Percentiles rank a stretch among this genome's conserved stretches.
Evolutionary conservation across 2,888 invertebrate species (phyloP).

Genomic region (Julus scanicus): DNA sequence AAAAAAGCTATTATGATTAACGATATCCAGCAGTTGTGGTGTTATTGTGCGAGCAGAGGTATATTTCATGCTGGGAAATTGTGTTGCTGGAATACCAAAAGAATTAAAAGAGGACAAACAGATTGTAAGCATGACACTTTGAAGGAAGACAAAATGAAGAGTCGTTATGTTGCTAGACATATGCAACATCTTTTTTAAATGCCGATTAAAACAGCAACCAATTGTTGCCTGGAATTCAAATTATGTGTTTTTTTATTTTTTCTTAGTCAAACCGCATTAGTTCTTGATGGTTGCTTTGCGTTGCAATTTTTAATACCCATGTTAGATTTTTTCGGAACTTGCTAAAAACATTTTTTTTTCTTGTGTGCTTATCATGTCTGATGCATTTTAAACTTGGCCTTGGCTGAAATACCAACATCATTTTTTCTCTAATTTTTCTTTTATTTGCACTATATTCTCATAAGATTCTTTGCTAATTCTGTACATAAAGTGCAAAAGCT

Average conservation of each 20-base stretch:
- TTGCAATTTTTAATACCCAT: not conserved
- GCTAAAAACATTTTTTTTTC: not conserved
- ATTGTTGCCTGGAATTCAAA: not conserved
- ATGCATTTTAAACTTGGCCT: constrained; percentile 16
- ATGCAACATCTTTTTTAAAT: not conserved
- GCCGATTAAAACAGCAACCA: not conserved
- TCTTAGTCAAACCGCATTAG: not conserved
- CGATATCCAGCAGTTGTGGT: not conserved
- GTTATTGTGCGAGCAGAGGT: not conserved
- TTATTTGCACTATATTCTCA: constrained; percentile 37
- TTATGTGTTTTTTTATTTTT: not conserved
- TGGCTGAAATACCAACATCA: not conserved
- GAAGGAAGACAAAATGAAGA: not conserved
- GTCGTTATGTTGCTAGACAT: not conserved
- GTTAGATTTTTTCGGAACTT: not conserved
- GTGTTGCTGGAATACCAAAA: not conserved
- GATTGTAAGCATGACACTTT: not conserved
- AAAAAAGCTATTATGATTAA: not conserved
- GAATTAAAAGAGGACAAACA: not conserved
- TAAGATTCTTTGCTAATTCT: constrained; percentile 19
- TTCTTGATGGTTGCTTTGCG: too few relatives aligned
- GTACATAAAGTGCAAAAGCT: not conserved
- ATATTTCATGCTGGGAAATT: not conserved
- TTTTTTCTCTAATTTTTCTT: not conserved
- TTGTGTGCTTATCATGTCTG: not conserved